A percentile compares a stretch with the other conserved stretches of the same genome.
phyloP scores from a whole-genome alignment of 2,113 vertebrate species.

The Alethe diademata region DNA sequence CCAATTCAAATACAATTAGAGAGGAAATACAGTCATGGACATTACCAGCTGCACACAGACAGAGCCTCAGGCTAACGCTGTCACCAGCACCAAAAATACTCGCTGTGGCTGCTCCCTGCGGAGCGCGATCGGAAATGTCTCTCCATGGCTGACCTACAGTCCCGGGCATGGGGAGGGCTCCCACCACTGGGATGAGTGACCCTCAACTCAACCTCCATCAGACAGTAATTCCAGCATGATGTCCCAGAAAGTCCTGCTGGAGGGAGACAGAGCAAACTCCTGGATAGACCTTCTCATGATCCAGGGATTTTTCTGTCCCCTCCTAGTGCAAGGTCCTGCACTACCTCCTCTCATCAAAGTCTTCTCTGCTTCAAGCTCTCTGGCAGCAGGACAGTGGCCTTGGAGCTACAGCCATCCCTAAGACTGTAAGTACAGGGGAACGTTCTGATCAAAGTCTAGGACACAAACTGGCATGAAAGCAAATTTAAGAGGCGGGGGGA shows the following conservation, averaged over 20 bases:
- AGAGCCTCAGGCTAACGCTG: not conserved
- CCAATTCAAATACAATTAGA: not conserved
- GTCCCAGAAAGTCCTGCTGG: not conserved
- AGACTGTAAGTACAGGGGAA: not conserved
- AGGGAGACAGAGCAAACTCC: not conserved
- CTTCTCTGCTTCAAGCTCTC: not conserved
- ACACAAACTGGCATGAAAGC: not conserved
- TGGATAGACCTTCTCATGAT: not conserved
- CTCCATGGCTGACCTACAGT: not conserved
- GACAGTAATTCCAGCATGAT: not conserved
- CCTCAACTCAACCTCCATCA: not conserved
- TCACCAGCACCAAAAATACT: not conserved
- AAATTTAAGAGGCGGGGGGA: fast-evolving
- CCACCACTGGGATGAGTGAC: not conserved
- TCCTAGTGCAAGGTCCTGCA: not conserved
- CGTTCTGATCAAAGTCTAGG: fast-evolving
- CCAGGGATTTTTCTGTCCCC: not conserved
- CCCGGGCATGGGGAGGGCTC: fast-evolving
- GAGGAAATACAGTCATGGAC: not conserved
- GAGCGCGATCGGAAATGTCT: not conserved
- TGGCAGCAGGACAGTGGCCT: not conserved
- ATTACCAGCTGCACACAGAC: not conserved
- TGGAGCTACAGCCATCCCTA: not conserved
- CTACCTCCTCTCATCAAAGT: not conserved
- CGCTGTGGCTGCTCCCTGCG: not conserved